These are phyloP conservation scores for Onychorhynchus coronatus DNA, from an alignment of 2,113 vertebrate genomes.

Conservation along the genomic window DNA sequence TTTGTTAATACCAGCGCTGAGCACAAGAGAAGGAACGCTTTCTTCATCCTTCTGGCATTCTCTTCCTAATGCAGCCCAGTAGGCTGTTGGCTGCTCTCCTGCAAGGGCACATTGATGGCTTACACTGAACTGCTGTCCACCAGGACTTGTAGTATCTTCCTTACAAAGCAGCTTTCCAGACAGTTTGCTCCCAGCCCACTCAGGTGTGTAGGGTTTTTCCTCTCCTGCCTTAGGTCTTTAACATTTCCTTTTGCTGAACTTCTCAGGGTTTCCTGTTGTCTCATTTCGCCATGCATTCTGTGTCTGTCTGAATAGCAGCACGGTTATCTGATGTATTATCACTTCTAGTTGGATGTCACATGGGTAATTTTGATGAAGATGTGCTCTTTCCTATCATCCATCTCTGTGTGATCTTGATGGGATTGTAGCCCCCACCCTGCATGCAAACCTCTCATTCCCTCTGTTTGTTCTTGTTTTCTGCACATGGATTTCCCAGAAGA, in stretches of 20 bases:
- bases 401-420: background rate
- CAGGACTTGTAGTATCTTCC: background rate
- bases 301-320: background rate
- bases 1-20: background rate
- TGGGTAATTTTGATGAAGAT: background rate
- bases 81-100: background rate
- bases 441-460: background rate
- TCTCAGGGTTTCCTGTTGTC: background rate
- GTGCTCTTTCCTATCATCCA: background rate
- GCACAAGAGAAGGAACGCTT: background rate
- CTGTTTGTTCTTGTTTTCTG: background rate
- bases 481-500: background rate
- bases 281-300: background rate
- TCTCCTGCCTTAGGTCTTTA: background rate
- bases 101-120: background rate
- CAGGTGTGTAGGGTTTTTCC: background rate
- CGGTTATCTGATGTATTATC: background rate
- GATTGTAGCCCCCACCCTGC: background rate
- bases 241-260: background rate
- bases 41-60: background rate
- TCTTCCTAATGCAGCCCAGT: background rate
- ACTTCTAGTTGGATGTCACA: background rate
- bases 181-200: background rate
- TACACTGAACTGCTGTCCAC: background rate
- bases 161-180: background rate